Evolutionary conservation across 1,140 invertebrate species (phyloP), one percentile per base, ranked within the genome.

Genomic region (Nasonia longicornis): DNA sequence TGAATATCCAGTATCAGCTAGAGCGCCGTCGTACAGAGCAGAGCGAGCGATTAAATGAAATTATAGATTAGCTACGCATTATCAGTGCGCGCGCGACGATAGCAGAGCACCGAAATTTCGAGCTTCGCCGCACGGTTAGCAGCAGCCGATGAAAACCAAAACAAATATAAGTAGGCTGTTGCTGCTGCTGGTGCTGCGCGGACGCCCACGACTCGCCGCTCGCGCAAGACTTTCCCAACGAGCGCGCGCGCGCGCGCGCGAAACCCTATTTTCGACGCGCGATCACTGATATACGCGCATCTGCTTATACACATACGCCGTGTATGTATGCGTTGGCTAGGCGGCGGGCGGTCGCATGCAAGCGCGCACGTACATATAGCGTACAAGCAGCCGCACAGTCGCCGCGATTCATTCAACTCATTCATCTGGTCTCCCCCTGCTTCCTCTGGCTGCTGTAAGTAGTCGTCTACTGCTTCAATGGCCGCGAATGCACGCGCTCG

Each of bases 331-430:
- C 69, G 31, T 71, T 10, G 69, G 69, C 35, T 31, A 20, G 31
- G 31, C 52, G 20, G 20, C 52, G 52, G 52, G 20, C 52, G 52
- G 52, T n/a, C 52, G 45, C 35, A 72, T 72, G 35, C 38, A 2
- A 22, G 66, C 66, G 26, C 22, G 26, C 66, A 31, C 22, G 66
- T 58, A 67, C 12, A 16, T 52, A 58, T 20, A 52, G 14, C 16
- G 14, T 52, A 52, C 4, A 52, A 14, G 2, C 12, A 48, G 8
- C 8, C 14, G 26, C 26, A n/a, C 20, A 58, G 16, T 58, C 52
- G 52, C 16, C 70, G 80, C 74, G 72, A 75, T 81, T 81, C 79
- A 81, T 81, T 76, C 80, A 81, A 81, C 74, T 81, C 80, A 81
- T 81, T 81, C 80, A 77, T 71, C 66, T 45, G 8, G 20, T 70